Evolutionary conservation across 2,888 invertebrate species (phyloP).

Genomic region (Parochlus steinenii): DNA sequence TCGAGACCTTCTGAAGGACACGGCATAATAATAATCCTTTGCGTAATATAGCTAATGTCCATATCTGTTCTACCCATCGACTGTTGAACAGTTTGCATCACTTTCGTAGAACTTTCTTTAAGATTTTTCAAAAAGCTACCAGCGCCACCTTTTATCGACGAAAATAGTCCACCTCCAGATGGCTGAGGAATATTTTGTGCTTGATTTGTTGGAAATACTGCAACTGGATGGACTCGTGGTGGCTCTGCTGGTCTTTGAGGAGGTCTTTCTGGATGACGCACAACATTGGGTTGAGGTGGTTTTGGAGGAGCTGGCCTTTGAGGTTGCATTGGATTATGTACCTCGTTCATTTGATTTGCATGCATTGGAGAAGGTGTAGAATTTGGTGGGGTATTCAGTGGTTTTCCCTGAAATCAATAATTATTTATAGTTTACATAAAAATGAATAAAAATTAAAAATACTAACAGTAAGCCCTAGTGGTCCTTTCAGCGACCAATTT

Average conservation of each 20-base stretch:
- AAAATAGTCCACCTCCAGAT: constrained; percentile 46
- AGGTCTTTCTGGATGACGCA: too few species aligned
- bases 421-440: too few species aligned
- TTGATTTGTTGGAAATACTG: constrained; percentile 12
- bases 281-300: constrained; percentile 21
- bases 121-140: constrained; percentile 85
- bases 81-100: constrained; percentile 93
- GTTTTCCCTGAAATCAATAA: constrained; percentile 19
- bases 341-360: constrained; percentile 11
- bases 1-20: constrained; percentile 89
- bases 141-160: constrained; percentile 81
- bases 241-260: constrained; percentile 21
- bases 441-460: constrained; percentile 19
- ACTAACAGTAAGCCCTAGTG: constrained; percentile 47
- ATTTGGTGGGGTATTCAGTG: constrained; percentile 23
- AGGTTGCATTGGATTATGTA: not conserved
- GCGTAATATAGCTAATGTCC: constrained; percentile 85
- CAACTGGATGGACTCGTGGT: constrained; percentile 17
- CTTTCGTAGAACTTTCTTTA: constrained; percentile 90
- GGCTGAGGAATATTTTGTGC: constrained; percentile 2
- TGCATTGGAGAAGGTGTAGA: constrained; percentile 16
- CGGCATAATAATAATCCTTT: constrained; percentile 83
- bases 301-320: constrained; percentile 24
- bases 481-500: constrained; percentile 64
- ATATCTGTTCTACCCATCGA: constrained; percentile 74